Conservation (phyloP, 2,888 invertebrate genomes). For the Stramonita haemastoma region DNA sequence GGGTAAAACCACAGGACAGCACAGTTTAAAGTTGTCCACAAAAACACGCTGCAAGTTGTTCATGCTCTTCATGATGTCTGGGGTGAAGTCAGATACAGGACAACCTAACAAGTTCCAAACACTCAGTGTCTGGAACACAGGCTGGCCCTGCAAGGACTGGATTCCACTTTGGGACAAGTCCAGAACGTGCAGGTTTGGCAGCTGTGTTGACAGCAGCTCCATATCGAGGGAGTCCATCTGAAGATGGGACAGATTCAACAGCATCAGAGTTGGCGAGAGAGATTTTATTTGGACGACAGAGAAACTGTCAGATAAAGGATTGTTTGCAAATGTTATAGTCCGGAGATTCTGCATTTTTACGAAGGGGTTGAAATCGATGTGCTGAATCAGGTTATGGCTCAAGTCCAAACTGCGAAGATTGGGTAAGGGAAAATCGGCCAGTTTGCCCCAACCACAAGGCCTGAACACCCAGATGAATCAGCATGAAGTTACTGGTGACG, state of each 20-base stretch:
- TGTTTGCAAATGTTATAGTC: not conserved
- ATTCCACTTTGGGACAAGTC: not conserved
- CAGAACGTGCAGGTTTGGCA: not conserved
- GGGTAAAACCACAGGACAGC: not conserved
- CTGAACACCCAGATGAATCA: conserved; percentile 7
- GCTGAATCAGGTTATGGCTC: not conserved
- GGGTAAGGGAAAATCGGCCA: not conserved
- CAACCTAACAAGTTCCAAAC: not conserved
- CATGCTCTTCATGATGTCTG: too few relatives aligned
- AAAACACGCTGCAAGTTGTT: too few relatives aligned
- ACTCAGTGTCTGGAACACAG: not conserved
- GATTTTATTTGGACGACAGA: too few relatives aligned
- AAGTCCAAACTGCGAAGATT: not conserved
- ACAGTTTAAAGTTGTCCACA: too few relatives aligned
- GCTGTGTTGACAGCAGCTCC: not conserved
- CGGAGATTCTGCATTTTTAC: not conserved
- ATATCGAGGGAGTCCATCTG: not conserved
- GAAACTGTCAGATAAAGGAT: not conserved
- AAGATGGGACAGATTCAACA: not conserved
- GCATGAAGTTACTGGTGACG: not conserved
- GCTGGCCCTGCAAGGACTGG: not conserved
- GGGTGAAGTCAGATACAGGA: too few relatives aligned
- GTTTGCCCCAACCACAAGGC: not conserved
- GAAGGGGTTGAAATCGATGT: not conserved
- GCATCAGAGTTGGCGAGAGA: not conserved